Percentiles rank a stretch among this genome's conserved stretches.
Conservation (phyloP, 64 coral and sea anemone species). For the Catalaphyllia jardinei region DNA sequence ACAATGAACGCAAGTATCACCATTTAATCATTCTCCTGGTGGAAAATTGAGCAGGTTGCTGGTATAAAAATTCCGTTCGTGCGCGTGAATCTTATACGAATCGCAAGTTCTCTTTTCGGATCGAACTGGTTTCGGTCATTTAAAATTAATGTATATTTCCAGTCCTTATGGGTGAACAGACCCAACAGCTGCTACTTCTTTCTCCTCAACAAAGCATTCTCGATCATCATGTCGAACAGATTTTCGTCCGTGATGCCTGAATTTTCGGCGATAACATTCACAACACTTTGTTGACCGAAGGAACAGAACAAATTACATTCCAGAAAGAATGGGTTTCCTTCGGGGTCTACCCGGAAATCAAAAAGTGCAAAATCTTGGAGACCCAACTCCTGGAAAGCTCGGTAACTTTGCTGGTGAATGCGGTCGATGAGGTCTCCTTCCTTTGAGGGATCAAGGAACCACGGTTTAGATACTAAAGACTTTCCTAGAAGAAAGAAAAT, state of each 20-base stretch:
- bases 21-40: no score
- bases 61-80: no score
- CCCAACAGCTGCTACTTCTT: no score
- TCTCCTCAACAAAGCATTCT: background rate
- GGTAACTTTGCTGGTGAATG: slow-evolving; percentile 1
- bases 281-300: background rate
- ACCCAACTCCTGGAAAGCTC: slow-evolving; percentile 19
- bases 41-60: no score
- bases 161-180: no score
- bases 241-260: background rate
- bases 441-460: background rate
- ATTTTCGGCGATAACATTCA: background rate
- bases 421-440: background rate
- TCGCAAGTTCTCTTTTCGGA: no score
- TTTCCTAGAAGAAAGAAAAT: background rate
- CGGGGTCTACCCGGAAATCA: slow-evolving; percentile 22
- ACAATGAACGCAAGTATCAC: no score
- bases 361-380: slow-evolving; percentile 8
- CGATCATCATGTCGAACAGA: background rate
- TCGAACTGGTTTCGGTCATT: no score
- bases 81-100: no score
- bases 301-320: slow-evolving; percentile 44
- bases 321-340: slow-evolving; percentile 20
- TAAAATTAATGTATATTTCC: no score
- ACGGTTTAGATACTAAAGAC: background rate